These are phyloP conservation scores for Eustalomyia histrio DNA, from an alignment of 2,888 invertebrate genomes.

Conservation along the genomic window DNA sequence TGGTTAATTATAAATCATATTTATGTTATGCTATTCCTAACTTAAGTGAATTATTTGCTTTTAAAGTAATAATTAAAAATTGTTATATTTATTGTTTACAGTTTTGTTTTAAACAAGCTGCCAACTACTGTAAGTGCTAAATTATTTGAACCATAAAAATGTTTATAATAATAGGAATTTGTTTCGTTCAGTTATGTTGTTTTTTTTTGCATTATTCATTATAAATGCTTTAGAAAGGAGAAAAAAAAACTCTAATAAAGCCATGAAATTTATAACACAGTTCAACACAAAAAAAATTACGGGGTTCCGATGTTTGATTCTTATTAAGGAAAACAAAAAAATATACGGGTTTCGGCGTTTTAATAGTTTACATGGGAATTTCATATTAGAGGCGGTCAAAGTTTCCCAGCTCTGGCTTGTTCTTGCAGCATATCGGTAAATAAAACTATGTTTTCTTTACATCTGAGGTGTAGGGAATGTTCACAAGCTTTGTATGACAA, in stretches of 20 bases:
- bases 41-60: neutral
- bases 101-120: neutral
- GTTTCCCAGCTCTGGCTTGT: too few species aligned
- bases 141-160: neutral
- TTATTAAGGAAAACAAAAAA: too few species aligned
- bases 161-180: neutral
- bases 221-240: neutral
- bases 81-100: constrained; percentile 7
- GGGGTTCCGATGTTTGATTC: too few species aligned
- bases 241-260: neutral
- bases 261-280: too few species aligned
- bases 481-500: too few species aligned
- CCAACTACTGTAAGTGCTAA: neutral
- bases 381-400: too few species aligned
- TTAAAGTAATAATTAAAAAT: neutral
- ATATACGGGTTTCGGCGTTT: too few species aligned
- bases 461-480: too few species aligned
- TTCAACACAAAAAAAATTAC: neutral
- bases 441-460: too few species aligned
- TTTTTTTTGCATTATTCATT: neutral
- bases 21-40: neutral
- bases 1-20: constrained; percentile 17
- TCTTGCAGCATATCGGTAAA: too few species aligned
- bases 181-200: too few species aligned
- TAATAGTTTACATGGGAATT: too few species aligned